Conservation (phyloP, 2,888 invertebrate species). For the Euphydryas editha region DNA sequence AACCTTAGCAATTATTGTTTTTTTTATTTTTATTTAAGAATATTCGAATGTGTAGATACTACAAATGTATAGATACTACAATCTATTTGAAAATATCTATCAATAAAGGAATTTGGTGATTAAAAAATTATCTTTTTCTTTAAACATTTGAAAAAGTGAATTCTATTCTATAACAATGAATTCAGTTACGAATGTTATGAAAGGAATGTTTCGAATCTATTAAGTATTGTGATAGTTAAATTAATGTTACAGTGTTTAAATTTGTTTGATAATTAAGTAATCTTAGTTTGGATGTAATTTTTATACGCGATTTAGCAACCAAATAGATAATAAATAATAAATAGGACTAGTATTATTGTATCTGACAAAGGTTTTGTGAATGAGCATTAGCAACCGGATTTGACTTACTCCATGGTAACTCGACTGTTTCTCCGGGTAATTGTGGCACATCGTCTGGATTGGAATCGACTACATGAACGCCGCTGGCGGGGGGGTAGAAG, state of each 20-base stretch:
- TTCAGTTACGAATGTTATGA: too few relatives aligned
- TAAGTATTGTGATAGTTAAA: too few relatives aligned
- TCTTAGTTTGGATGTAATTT: background rate
- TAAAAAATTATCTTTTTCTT: too few relatives aligned
- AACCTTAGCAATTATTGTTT: background rate
- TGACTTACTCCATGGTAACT: slow-evolving; percentile 80
- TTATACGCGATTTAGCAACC: background rate
- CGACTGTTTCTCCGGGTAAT: slow-evolving; percentile 77
- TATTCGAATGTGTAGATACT: too few relatives aligned
- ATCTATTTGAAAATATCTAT: too few relatives aligned
- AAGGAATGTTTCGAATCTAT: too few relatives aligned
- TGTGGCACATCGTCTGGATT: slow-evolving; percentile 63
- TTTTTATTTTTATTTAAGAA: too few relatives aligned
- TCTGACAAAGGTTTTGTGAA: slow-evolving; percentile 26
- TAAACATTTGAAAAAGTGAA: too few relatives aligned
- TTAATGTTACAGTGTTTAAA: slow-evolving; percentile 8
- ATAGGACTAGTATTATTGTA: background rate
- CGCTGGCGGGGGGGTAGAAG: slow-evolving; percentile 48
- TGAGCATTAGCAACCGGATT: slow-evolving; percentile 26
- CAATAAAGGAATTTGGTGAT: too few relatives aligned
- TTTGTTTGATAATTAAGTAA: slow-evolving; percentile 21
- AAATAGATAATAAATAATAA: background rate
- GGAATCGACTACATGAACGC: slow-evolving; percentile 58
- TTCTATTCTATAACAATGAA: too few relatives aligned
- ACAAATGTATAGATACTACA: too few relatives aligned